Base-by-base conservation (phyloP, 2,797 vertebrate species). In the Gymnoscopelus braueri region DNA sequence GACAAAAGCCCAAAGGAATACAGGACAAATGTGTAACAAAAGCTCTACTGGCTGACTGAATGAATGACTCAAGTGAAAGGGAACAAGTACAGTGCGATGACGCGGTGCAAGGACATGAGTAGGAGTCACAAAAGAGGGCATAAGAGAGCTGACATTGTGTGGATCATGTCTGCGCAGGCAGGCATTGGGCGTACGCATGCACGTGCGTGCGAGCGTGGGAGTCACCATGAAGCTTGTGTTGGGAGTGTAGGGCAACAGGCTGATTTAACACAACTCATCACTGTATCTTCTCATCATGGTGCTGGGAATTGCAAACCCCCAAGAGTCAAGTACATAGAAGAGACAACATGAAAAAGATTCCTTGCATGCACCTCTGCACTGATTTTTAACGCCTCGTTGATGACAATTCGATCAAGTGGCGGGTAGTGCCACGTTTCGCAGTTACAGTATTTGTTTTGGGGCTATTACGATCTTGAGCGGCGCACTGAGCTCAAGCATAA, bases 91-190 rank as follows among this genome's bases (percentile, higher is more conserved):
- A 10, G 71, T 76, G 75, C 59, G 1, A 56, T 77, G 75, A 61
- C 69, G 8, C n/a, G 23, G 62, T 8, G 47, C 81, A 77, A 79
- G 84, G 81, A 23, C 73, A 63, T 12, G 68, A 79, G 84, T 81
- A 55, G 83, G 84, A 86, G 76, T 32, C 65, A 74, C 75, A 63
- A 52, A 70, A 74, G 53, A 58, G 69, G 81, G 29, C 63, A 32
- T 56, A 71, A 32, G 57, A 32, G 48, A 78, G 62, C 35, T 35
- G 32, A 58, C 56, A 13, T 50, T 67, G 69, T 39, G 53, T 53
- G 48, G 61, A 26, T 53, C 5, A 47, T 65, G 24, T 44, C 58
- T 57, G 57, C 52, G 61, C 15, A 24, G 5, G 23, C n/a, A 8
- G 12, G 1, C 1, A 58, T 3, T 24, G 63, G 56, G 63, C 71